Conservation (phyloP, 2,797 vertebrate species). For the Muraenolepis orangiensis region DNA sequence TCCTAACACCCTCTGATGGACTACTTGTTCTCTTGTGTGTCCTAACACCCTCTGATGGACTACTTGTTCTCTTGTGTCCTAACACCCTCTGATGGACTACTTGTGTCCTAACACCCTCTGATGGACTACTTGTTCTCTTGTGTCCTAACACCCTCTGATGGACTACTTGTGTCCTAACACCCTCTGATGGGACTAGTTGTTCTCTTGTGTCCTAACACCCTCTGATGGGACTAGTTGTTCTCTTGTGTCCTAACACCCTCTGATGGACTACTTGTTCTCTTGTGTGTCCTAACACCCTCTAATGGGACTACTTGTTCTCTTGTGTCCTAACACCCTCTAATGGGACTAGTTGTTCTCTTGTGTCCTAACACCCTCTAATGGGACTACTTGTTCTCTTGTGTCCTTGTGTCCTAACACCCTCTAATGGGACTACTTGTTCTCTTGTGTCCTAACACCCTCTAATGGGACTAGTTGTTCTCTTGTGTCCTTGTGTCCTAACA, state of each 20-base stretch:
- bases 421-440: slow-evolving; percentile 3
- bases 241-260: background rate
- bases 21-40: background rate
- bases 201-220: background rate
- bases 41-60: background rate
- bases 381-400: slow-evolving; percentile 2
- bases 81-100: background rate
- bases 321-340: background rate
- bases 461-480: slow-evolving; percentile 4
- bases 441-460: background rate
- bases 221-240: slow-evolving; percentile 1
- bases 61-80: slow-evolving; percentile 1
- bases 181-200: no score
- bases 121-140: background rate
- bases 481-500: background rate
- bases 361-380: background rate
- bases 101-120: no score
- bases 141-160: background rate
- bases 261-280: background rate
- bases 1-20: background rate
- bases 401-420: background rate
- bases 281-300: background rate
- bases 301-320: slow-evolving; percentile 1
- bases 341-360: slow-evolving; percentile 1
- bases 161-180: background rate